Evolutionary conservation across 2,797 vertebrate genomes (phyloP), one percentile per base, ranked within the genome.

Genomic region (Prionace glauca): DNA sequence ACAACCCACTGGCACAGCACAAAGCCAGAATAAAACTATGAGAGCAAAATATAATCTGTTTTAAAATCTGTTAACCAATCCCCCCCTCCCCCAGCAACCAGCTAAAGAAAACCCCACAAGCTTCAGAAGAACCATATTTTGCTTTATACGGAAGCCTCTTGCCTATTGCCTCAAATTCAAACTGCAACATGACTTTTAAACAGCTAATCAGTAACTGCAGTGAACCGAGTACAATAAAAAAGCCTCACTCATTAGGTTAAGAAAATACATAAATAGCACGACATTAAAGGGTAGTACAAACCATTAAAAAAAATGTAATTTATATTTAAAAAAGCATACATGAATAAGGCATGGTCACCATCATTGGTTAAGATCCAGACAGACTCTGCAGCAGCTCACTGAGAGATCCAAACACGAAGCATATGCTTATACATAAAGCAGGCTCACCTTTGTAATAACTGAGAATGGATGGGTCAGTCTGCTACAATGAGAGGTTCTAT

Each of bases 141-240:
- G 45, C 71, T 77, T 95, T n/a, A 77, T 20, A 77, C 36, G 12
- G 69, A 95, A 95, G 56, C 45, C 93, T 74, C 69, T 36, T 95
- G 69, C 41, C 93, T 60, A 74, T 56, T 95, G 69, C 93, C 71
- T 77, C 72, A 32, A 50, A 32, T 74, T 95, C 41, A 95, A 95
- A 95, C 93, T 95, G 93, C 93, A 95, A 74, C 26, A 95, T 95
- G 93, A 95, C 93, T 95, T 95, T 95, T 50, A 95, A 95, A 77
- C 93, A 95, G 41, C 93, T 74, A 95, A 56, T 77, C 72, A 77
- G 93, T 77, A 45, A 72, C 71, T 95, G 71, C 71, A 77, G 93
- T 60, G 45, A 95, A 77, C 71, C 41, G 50, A 9, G 71, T 95
- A 94, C 92, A 94, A 77, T 95, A 95, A 95, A 92, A 65, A 60